Base-by-base conservation (phyloP, 2,888 invertebrate species). In the Lasioglossum zephyrum region DNA sequence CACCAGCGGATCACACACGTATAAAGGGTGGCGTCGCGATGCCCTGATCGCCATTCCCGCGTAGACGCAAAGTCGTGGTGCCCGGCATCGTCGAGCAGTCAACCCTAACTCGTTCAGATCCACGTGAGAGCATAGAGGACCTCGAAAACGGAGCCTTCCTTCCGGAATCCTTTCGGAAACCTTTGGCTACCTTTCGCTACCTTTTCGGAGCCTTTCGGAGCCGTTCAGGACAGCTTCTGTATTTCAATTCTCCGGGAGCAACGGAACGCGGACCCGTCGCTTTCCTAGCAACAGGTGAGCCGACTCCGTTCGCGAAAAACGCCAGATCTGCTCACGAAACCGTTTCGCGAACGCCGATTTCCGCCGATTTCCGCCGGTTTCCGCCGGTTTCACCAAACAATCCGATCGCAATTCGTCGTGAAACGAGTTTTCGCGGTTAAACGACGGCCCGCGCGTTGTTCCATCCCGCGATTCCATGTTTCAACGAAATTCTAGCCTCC, bases 11-110 rank as follows among this genome's bases (percentile, higher is more conserved):
- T 77, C 72, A 86, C 74, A 90, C 90, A 87, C 87, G 89, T 95
- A 95, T 95, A 95, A 95, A 95, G 93, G 92, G 91, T 91, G 92
- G 92, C 91, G 92, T 88, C 92, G 91, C 91, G 92, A 90, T 92
- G 90, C 91, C 90, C 88, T 86, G 91, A 88, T 85, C 93, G 93
- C 93, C 94, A 95, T 94, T 94, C 93, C 91, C 93, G 93, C 93
- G 93, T 92, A 90, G 94, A 93, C 92, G 88, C 92, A 90, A 92
- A 90, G 91, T 89, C 86, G 91, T 87, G 88, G 89, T 89, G 87
- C 77, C 79, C 81, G 74, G 75, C 53, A 9, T 53, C 83, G 82
- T 82, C 81, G 78, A 73, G 36, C 72, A 49, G 73, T 18, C 60
- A 49, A 75, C n/a, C 53, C 47, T 60, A 60, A 36, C 75, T 78